Evolutionary conservation across 2,797 vertebrate genomes (phyloP).

Genomic region (Anniella stebbinsi): DNA sequence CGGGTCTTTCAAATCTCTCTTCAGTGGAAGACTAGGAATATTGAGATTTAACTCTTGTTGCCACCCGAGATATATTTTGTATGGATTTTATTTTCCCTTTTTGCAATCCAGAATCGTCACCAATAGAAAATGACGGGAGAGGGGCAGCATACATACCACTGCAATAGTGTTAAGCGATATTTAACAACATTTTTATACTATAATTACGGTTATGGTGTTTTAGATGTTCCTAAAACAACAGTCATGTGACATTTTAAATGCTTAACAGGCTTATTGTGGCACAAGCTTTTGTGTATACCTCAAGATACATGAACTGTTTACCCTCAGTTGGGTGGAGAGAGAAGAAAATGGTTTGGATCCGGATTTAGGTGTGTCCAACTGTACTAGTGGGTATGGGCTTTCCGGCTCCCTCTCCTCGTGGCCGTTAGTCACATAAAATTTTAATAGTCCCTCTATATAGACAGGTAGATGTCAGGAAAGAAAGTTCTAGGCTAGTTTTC

Average conservation of each 20-base stretch:
- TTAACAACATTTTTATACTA: neutral
- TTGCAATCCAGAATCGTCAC: neutral
- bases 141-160: neutral
- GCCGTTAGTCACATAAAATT: neutral
- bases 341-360: no score
- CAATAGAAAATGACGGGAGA: neutral
- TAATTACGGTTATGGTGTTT: neutral
- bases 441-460: neutral
- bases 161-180: neutral
- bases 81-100: no score
- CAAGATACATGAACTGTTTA: neutral
- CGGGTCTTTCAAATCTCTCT: no score
- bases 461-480: no score
- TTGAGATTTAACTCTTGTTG: no score
- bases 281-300: neutral
- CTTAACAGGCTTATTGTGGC: neutral
- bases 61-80: no score
- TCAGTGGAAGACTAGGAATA: no score
- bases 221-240: no score
- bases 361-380: no score
- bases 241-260: neutral
- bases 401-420: no score
- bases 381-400: no score
- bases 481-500: no score
- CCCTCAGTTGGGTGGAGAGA: neutral